Evolutionary conservation across 2,888 invertebrate species (phyloP).

Genomic region (Neoascia interrupta): DNA sequence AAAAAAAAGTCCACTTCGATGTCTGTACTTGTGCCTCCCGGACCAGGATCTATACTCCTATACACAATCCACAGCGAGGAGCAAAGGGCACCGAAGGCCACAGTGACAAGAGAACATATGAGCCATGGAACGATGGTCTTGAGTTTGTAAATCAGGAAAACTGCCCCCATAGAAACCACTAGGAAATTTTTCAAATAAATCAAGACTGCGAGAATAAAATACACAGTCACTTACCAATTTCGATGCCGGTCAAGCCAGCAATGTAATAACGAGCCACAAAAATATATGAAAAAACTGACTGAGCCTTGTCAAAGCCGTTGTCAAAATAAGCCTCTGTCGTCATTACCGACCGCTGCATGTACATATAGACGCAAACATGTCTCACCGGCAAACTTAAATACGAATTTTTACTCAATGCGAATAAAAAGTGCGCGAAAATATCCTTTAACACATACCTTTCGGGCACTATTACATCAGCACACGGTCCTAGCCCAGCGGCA

Average conservation of each 20-base stretch:
- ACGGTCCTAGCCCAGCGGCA: too few species aligned
- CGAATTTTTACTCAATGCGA: too few species aligned
- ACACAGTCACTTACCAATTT: conserved; percentile 90
- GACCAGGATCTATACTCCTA: too few species aligned
- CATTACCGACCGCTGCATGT: neutral
- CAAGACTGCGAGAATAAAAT: neutral
- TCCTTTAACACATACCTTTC: too few species aligned
- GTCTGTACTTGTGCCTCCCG: too few species aligned
- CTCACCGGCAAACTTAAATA: conserved; percentile 76
- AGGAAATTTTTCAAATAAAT: conserved; percentile 78
- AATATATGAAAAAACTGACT: conserved; percentile 92
- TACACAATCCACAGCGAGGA: conserved; percentile 92
- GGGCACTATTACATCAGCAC: too few species aligned
- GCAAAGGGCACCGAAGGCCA: conserved; percentile 88
- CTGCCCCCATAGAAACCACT: conserved; percentile 91
- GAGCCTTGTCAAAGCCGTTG: conserved; percentile 87
- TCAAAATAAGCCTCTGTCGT: too few species aligned
- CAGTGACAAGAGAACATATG: conserved; percentile 88
- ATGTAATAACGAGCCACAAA: conserved; percentile 93
- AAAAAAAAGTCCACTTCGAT: too few species aligned
- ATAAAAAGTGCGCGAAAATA: too few species aligned
- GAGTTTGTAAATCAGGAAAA: conserved; percentile 90
- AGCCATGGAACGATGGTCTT: conserved; percentile 92
- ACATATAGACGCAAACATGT: conserved; percentile 88
- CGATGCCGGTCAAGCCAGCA: conserved; percentile 87